phyloP scores from a whole-genome alignment of 2,113 vertebrate genomes.

The Peromyscus leucopus region DNA sequence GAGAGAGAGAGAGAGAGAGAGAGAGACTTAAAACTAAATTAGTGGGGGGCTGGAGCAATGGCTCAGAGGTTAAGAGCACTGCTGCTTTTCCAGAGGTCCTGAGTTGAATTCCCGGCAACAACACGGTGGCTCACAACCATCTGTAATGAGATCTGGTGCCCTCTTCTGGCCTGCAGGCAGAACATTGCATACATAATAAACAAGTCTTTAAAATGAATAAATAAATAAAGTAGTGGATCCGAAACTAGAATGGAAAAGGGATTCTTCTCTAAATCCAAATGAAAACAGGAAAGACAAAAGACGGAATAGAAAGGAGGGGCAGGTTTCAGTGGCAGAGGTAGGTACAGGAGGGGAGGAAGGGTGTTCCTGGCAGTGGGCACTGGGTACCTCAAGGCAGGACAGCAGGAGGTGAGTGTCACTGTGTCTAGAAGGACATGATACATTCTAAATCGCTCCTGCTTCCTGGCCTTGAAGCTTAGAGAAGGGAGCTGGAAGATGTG shows the following conservation, averaged over 20 bases:
- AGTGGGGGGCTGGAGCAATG: background rate
- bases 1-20: too few species aligned
- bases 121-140: too few species aligned
- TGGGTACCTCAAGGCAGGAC: background rate
- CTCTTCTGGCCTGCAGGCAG: too few species aligned
- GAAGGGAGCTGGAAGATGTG: background rate
- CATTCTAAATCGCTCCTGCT: background rate
- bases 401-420: accelerated
- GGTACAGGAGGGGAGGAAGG: background rate
- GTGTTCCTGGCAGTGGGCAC: background rate
- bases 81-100: too few species aligned
- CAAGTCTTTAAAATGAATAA: too few species aligned
- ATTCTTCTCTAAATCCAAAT: background rate
- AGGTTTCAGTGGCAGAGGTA: background rate
- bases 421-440: background rate
- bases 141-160: too few species aligned
- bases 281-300: background rate
- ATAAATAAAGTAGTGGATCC: background rate
- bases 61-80: too few species aligned
- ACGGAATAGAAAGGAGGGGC: background rate
- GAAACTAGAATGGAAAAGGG: background rate
- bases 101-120: too few species aligned
- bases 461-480: background rate
- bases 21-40: background rate
- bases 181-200: too few species aligned